These are phyloP conservation scores for Melanogrammus aeglefinus DNA, from an alignment of 2,797 vertebrate genomes.

Conservation along the genomic window DNA sequence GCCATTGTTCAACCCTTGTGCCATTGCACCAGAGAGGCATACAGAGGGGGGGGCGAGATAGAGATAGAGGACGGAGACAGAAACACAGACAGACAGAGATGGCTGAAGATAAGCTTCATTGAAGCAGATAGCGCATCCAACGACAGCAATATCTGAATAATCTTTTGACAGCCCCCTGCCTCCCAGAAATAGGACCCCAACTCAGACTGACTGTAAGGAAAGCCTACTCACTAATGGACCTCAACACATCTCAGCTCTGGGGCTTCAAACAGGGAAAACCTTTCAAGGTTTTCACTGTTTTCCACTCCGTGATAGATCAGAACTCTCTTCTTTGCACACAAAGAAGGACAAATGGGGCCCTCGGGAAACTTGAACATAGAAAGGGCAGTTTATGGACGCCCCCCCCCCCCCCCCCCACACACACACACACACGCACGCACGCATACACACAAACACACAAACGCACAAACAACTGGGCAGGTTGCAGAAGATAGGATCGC, in stretches of 20 bases:
- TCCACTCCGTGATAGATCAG: constrained; percentile 8
- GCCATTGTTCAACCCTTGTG: constrained; percentile 48
- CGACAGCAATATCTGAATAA: background rate
- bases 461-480: constrained; percentile 17
- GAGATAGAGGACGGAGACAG: constrained; percentile 34
- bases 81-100: background rate
- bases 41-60: constrained; percentile 47
- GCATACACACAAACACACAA: too few species aligned
- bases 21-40: constrained; percentile 38
- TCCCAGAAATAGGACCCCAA: background rate
- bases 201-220: background rate
- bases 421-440: background rate
- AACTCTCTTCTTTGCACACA: constrained; percentile 42
- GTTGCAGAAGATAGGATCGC: constrained; percentile 17
- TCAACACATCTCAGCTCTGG: background rate
- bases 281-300: background rate
- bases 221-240: background rate
- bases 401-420: background rate
- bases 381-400: constrained; percentile 44
- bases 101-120: background rate
- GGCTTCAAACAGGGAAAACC: constrained; percentile 13
- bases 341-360: constrained; percentile 44
- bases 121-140: background rate
- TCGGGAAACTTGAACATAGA: constrained; percentile 44
- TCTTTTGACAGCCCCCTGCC: background rate